phyloP scores from a whole-genome alignment of 2,888 invertebrate species.

The Meloe dianella region DNA sequence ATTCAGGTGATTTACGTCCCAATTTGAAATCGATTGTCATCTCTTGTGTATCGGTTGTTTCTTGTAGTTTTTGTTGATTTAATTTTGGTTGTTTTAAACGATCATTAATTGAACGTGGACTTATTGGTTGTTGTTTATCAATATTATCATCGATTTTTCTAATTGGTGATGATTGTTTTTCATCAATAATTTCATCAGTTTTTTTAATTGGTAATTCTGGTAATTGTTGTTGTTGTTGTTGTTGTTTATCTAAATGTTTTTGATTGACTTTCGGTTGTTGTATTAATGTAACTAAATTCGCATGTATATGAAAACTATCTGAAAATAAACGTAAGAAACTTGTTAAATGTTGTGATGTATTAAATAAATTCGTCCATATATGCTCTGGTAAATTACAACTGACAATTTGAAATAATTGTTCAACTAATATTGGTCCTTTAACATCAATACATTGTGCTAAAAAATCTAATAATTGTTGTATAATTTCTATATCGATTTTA shows the following conservation, averaged over 20 bases:
- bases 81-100: conserved; percentile 55
- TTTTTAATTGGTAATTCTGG: too few species aligned
- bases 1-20: conserved; percentile 20
- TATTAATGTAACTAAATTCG: conserved; percentile 86
- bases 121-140: conserved; percentile 34
- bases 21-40: conserved; percentile 1
- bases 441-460: conserved; percentile 82
- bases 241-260: conserved; percentile 46
- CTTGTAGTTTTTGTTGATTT: conserved; percentile 46
- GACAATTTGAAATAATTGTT: conserved; percentile 84
- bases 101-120: conserved; percentile 53
- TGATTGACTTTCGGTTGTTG: conserved; percentile 74
- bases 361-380: conserved; percentile 83
- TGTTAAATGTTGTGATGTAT: conserved; percentile 86
- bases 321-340: conserved; percentile 92
- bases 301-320: conserved; percentile 91
- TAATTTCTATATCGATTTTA: conserved; percentile 81
- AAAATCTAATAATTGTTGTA: conserved; percentile 80
- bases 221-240: conserved; percentile 29
- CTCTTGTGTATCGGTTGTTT: conserved; percentile 42
- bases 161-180: too few species aligned
- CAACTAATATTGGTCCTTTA: conserved; percentile 77
- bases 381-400: conserved; percentile 64
- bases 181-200: too few species aligned
- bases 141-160: too few species aligned